These are phyloP conservation scores for Muricea muricata DNA, from an alignment of 92 coral and sea anemone species.

Conservation along the genomic window DNA sequence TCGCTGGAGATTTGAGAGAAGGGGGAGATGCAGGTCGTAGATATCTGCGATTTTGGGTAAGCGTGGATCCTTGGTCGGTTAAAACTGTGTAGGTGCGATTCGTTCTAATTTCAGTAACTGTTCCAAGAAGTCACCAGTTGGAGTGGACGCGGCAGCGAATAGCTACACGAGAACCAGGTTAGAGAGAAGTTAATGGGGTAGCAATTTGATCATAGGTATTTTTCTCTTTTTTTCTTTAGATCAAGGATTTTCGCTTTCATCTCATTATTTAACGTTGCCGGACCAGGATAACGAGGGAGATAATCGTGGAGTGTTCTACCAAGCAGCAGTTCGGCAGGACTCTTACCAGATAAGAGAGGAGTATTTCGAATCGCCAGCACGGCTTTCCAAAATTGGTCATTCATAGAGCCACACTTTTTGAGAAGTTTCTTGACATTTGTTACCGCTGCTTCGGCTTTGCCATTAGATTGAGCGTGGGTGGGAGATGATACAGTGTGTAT, in stretches of 20 bases:
- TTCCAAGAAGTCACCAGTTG: constrained; percentile 43
- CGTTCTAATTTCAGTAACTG: neutral
- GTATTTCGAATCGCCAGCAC: constrained; percentile 28
- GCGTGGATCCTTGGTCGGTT: constrained; percentile 2
- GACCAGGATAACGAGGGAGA: constrained; percentile 10
- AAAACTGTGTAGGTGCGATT: neutral
- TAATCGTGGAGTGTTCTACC: constrained; percentile 1
- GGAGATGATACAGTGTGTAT: constrained; percentile 29
- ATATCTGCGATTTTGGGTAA: neutral
- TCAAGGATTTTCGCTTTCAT: constrained; percentile 28
- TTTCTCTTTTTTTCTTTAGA: constrained; percentile 30
- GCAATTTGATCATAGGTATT: constrained; percentile 15
- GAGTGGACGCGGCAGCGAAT: constrained; percentile 42
- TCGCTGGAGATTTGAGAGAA: neutral
- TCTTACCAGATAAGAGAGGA: constrained; percentile 27
- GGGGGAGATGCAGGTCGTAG: neutral
- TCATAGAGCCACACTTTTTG: constrained; percentile 49
- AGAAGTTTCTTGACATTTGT: constrained; percentile 35
- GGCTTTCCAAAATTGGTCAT: constrained; percentile 31
- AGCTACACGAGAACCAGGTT: constrained; percentile 27
- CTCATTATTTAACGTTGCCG: neutral
- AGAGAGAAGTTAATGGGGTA: neutral
- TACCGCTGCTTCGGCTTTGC: constrained; percentile 22
- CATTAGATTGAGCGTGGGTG: constrained; percentile 10
- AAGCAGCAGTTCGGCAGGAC: constrained; percentile 40